phyloP scores from a whole-genome alignment of 2,888 invertebrate species.

The Aphrophora alni region DNA sequence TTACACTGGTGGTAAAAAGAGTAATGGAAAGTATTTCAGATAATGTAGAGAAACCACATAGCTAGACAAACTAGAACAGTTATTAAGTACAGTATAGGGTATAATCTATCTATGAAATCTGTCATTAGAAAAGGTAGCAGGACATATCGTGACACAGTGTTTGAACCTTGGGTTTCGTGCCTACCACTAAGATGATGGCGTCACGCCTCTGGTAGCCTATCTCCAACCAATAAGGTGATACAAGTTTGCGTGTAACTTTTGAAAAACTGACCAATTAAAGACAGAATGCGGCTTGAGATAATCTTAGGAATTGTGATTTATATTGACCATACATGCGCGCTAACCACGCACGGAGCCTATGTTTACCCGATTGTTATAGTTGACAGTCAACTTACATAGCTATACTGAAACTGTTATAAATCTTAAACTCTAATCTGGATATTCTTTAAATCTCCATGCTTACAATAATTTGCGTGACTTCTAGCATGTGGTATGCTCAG shows the following conservation, averaged over 20 bases:
- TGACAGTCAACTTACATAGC: background rate
- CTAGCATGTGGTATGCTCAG: background rate
- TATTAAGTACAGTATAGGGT: background rate
- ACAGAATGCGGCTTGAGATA: constrained; percentile 27
- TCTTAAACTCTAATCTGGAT: background rate
- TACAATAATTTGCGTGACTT: background rate
- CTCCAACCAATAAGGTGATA: constrained; percentile 28
- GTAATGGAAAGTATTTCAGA: constrained; percentile 4
- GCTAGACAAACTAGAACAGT: constrained; percentile 14
- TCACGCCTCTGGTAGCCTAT: constrained; percentile 14
- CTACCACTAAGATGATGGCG: background rate
- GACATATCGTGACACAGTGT: background rate
- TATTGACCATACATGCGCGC: background rate
- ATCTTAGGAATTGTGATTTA: background rate
- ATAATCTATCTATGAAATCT: background rate
- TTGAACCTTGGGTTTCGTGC: background rate
- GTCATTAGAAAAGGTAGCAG: background rate
- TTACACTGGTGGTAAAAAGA: too few species aligned
- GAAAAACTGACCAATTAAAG: constrained; percentile 41
- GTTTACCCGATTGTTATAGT: background rate
- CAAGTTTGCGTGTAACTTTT: constrained; percentile 24
- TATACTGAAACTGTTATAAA: background rate
- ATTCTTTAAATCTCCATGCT: background rate
- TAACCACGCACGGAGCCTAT: background rate
- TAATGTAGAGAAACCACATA: background rate